These are phyloP conservation scores for Takifugu flavidus DNA, from an alignment of 2,113 vertebrate species.

Conservation along the genomic window DNA sequence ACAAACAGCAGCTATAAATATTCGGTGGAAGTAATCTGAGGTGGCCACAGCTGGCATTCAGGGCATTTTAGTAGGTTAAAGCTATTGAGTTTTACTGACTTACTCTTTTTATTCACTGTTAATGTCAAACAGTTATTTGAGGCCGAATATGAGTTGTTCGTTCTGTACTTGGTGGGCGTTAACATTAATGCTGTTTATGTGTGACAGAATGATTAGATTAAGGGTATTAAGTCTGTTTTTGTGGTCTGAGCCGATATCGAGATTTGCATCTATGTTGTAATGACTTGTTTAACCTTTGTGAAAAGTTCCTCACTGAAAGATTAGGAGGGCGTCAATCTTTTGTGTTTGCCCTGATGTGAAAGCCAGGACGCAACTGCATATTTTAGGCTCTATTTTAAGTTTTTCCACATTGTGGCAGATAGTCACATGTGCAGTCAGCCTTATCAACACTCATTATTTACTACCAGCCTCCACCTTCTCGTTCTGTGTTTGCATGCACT, in stretches of 20 bases:
- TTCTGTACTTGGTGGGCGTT: constrained; percentile 8
- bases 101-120: too few species aligned
- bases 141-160: neutral
- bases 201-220: neutral
- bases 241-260: neutral
- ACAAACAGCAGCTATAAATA: constrained; percentile 57
- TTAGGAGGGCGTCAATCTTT: too few species aligned
- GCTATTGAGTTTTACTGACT: constrained; percentile 5
- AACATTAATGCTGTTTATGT: neutral
- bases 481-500: neutral
- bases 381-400: too few species aligned
- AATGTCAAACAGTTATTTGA: neutral
- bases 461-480: neutral
- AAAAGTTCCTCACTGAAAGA: too few species aligned
- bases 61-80: neutral
- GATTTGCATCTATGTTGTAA: neutral
- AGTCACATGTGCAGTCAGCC: too few species aligned
- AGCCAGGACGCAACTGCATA: too few species aligned
- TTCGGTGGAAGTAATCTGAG: constrained; percentile 19
- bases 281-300: neutral
- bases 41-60: constrained; percentile 15
- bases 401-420: too few species aligned
- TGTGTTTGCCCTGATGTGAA: too few species aligned
- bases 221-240: neutral
- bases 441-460: too few species aligned